Base-by-base conservation (phyloP, 1,140 invertebrate genomes). In the Saccostrea glomerata region DNA sequence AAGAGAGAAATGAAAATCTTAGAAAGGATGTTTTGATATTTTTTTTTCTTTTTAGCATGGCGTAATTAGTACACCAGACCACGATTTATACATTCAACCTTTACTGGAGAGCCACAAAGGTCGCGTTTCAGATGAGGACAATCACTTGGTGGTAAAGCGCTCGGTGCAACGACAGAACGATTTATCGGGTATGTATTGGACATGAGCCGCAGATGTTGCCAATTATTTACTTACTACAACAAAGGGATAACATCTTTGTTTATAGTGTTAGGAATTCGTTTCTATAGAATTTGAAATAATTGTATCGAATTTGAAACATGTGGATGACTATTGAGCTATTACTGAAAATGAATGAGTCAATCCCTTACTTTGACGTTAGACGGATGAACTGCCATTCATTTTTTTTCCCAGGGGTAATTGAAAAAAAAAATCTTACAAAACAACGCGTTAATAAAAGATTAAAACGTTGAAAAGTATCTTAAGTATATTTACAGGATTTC, bases 71-170 rank as follows among this genome's bases (percentile, higher is more conserved):
- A 25, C 89, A 15, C 60, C 86, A 54, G 90, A 90, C 30, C 87
- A 92, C 87, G 91, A 92, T 23, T 77, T 92, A 17, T 82, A 90
- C 7, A 91, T 92, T 55, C 88, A 91, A 54, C 92, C 92, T 89
- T 30, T 91, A 60, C 86, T 58, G 60, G 23, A 84, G 2, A 20
- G 83, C 17, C 92, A 91, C 83, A 15, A 36, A 60, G 13, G 12
- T 20, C 6, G 70, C 84, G 20, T 86, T 70, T 30, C 30, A 86
- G 36, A 58, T 56, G 17, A 30, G 54, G 40, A 20, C 11, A 20
- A 84, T 30, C 82, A 84, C 30, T 55, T 56, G 58, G 87, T 23
- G 77, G 47, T 82, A 5, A 77, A 12, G 25, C 70, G 70, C 25
- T 77, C 70, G 2, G 25, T 25, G 30, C 25, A 77, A 17, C 23